Evolutionary conservation across 2,797 vertebrate genomes (phyloP), one percentile per base, ranked within the genome.

Genomic region (Microchirus variegatus): DNA sequence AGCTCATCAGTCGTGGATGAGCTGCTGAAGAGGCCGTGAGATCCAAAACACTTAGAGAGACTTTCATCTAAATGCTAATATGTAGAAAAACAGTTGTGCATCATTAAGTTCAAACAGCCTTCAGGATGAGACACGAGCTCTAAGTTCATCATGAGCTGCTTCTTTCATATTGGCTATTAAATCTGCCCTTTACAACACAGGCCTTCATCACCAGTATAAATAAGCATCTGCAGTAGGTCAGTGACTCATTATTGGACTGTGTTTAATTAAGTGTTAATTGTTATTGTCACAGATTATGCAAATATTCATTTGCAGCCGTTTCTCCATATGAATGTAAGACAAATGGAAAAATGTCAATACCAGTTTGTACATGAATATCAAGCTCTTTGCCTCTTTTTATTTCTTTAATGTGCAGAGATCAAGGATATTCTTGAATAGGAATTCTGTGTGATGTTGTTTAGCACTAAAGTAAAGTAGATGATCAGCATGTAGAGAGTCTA

Each of bases 31-130:
- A 67, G 44, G 10, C 53, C 36, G n/a, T 10, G 16, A 45, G 3
- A 63, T 31, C 16, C 15, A 49, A 48, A 63, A 14, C 48, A 56
- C 65, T 50, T 16, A 15, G 53, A 22, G 42, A 13, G 18, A n/a
- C 40, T 80, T 59, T 81, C 64, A 75, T 84, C 69, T 83, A 79
- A 81, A 82, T 70, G 70, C 75, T 78, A 77, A 77, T 65, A 47
- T 5, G 18, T 12, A 10, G 62, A 48, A 52, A 44, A 59, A 45
- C 15, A 47, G 41, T 43, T 53, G 22, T 22, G 42, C 18, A 48
- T 59, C 40, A 80, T 80, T 53, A 45, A 36, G 8, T 40, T 65
- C 16, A 59, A 73, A 71, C 46, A 59, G 53, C 45, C 67, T 63
- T 51, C 12, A 26, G 42, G 42, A 70, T 53, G 26, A 69, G 53